phyloP scores from a whole-genome alignment of 2,797 vertebrate species.

The Chelidonichthys spinosus region DNA sequence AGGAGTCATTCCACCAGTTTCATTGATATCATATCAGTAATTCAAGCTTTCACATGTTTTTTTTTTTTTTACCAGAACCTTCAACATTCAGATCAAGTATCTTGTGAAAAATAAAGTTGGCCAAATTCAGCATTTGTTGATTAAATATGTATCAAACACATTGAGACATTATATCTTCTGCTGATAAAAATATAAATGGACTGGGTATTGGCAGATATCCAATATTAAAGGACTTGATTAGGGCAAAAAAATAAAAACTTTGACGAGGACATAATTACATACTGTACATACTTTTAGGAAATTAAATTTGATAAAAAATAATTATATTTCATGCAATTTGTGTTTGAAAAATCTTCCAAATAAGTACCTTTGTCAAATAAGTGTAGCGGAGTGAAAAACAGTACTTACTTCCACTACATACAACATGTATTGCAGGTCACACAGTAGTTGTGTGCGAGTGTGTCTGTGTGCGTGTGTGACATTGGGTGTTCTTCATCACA shows the following conservation, averaged over 20 bases:
- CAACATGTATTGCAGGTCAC: not conserved
- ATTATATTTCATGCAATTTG: too few relatives aligned
- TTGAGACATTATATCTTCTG: not conserved
- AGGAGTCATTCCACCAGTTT: not conserved
- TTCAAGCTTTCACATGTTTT: not conserved
- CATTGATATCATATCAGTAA: not conserved
- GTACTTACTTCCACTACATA: not conserved
- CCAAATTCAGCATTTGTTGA: too few relatives aligned
- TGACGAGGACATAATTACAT: not conserved
- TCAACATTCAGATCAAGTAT: not conserved
- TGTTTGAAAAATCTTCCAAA: not conserved
- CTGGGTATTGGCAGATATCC: not conserved
- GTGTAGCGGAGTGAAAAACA: not conserved
- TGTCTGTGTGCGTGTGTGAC: constrained; percentile 4
- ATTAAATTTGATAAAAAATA: not conserved
- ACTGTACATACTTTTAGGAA: not conserved
- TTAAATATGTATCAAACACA: too few relatives aligned
- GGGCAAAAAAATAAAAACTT: not conserved
- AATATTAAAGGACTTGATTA: not conserved
- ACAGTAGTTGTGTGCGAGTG: not conserved
- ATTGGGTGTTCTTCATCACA: constrained; percentile 10
- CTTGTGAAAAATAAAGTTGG: not conserved
- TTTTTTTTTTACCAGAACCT: not conserved
- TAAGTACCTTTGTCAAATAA: not conserved
- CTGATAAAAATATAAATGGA: too few relatives aligned